Evolutionary conservation across 2,797 vertebrate species (phyloP).

Genomic region (Danio tinwini): DNA sequence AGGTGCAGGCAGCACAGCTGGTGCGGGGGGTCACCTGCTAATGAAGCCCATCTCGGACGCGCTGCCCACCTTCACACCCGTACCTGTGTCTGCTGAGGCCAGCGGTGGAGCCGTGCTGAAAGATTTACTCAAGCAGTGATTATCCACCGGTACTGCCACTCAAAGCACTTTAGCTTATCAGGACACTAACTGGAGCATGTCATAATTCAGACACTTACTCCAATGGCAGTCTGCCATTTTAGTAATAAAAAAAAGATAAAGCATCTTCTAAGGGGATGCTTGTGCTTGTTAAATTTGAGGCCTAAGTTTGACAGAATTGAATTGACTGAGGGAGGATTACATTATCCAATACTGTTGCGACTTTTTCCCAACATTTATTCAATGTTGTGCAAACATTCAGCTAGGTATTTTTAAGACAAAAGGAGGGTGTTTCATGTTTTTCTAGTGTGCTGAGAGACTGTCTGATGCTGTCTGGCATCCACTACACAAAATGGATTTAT

Average conservation of each 20-base stretch:
- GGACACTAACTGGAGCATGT: conserved; percentile 17
- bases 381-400: conserved; percentile 19
- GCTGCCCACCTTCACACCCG: conserved; percentile 92
- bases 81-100: conserved; percentile 89
- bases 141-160: conserved; percentile 41
- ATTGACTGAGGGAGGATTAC: conserved; percentile 5
- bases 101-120: conserved; percentile 91
- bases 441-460: conserved; percentile 63
- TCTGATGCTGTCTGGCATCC: conserved; percentile 64
- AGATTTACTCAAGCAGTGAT: conserved; percentile 91
- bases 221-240: neutral
- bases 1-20: conserved; percentile 65
- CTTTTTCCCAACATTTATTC: neutral
- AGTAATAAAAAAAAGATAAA: conserved; percentile 15
- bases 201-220: conserved; percentile 17
- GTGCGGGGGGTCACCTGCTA: conserved; percentile 86
- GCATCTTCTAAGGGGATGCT: neutral
- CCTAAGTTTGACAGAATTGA: neutral
- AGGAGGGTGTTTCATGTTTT: conserved; percentile 7
- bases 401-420: conserved; percentile 49
- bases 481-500: conserved; percentile 68
- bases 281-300: neutral
- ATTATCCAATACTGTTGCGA: neutral
- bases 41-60: conserved; percentile 94
- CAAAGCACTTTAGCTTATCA: conserved; percentile 75